These are phyloP conservation scores for Oasisia sp. DNA, from an alignment of 2,888 invertebrate species.

Conservation along the genomic window DNA sequence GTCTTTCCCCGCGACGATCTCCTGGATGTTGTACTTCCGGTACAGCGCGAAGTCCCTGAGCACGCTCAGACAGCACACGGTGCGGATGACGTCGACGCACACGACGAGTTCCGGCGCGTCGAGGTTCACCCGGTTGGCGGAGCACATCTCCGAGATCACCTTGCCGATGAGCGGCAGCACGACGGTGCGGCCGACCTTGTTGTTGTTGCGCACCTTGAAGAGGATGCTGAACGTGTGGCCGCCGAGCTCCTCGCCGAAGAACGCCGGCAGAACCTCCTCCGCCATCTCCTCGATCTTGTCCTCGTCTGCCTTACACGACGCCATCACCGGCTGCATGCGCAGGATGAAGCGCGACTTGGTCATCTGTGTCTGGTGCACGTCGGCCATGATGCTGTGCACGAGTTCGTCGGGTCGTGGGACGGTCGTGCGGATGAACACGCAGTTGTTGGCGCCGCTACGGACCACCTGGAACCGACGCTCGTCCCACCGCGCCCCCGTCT, in stretches of 20 bases:
- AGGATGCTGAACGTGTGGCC: constrained; percentile 51
- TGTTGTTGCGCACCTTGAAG: constrained; percentile 59
- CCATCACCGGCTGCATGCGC: constrained; percentile 83
- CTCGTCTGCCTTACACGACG: constrained; percentile 79
- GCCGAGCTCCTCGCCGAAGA: constrained; percentile 70
- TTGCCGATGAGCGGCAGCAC: constrained; percentile 74
- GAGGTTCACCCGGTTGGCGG: constrained; percentile 71
- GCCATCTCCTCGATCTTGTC: constrained; percentile 79
- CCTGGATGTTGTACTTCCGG: constrained; percentile 81
- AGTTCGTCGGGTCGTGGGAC: constrained; percentile 80
- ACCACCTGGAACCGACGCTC: constrained; percentile 71
- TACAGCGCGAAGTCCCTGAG: constrained; percentile 81
- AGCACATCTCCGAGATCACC: constrained; percentile 70
- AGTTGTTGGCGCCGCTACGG: constrained; percentile 84
- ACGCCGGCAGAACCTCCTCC: constrained; percentile 75
- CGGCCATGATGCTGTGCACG: constrained; percentile 77
- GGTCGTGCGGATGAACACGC: constrained; percentile 84
- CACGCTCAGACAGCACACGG: constrained; percentile 82
- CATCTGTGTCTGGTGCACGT: constrained; percentile 75
- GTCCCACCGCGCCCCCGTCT: not conserved
- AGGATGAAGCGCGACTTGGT: constrained; percentile 81
- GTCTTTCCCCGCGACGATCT: constrained; percentile 29
- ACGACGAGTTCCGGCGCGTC: constrained; percentile 80
- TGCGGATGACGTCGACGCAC: constrained; percentile 84
- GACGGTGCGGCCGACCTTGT: constrained; percentile 73